Base-by-base conservation (phyloP, 1,140 invertebrate genomes). In the Aporrectodea caliginosa region DNA sequence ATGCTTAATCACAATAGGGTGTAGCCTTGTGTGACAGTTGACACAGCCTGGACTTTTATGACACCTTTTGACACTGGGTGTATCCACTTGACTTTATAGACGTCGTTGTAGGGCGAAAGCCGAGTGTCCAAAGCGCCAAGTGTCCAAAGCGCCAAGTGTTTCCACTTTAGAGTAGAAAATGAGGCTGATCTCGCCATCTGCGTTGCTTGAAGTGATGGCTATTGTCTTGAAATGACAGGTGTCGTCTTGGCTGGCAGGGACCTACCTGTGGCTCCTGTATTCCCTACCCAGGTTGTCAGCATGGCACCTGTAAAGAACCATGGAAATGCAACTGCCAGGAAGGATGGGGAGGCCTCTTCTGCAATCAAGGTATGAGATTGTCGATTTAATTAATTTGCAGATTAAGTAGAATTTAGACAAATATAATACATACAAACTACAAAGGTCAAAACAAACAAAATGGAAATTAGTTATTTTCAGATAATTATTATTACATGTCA, bases 271-370 rank as follows among this genome's bases (percentile, higher is more conserved):
- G 90, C 77, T 82, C 90, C 81, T 91, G 91, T 82, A 86, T 88
- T 35, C 85, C 85, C n/a, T 91, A 91, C 82, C 90, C 90, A 0
- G 90, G 89, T 12, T 91, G 91, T 82, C 82, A 89, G 31, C 87
- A 90, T 79, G 91, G 91, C 2, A 86, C 88, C 1, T 91, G 91
- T 84, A 81, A 85, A 1, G 84, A 86, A 77, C 89, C 90, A 0
- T 90, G 87, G 86, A 85, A 91, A 80, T 91, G 91, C 84, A 89
- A 88, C 79, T 91, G 91, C 83, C 82, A 88, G 35, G 88, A 90
- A 82, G 90, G 90, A 2, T 91, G 90, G 95, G 95, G 88, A 27
- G 90, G 90, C 58, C 86, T 90, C 16, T 90, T 90, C 84, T 91
- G 91, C 85, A 90, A 91, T 84, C 88, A 89, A 88, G 89, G 89